Percentiles rank a stretch among this genome's conserved stretches.
Conservation (phyloP, 2,113 vertebrate genomes). For the Tympanuchus pallidicinctus region DNA sequence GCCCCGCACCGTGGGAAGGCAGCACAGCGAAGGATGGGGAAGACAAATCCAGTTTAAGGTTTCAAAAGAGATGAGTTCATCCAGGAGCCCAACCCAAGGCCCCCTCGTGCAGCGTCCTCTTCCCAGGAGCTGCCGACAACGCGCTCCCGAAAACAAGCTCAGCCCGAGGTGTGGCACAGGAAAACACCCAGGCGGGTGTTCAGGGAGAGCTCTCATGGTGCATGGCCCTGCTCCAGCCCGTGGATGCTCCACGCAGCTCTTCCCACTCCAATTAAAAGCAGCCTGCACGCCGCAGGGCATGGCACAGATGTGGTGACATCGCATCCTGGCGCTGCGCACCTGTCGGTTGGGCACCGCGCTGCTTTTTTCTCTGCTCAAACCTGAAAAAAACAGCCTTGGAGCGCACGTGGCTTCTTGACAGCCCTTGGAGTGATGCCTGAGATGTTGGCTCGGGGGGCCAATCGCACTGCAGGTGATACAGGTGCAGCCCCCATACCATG, state of each 20-base stretch:
- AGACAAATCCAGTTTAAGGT: neutral
- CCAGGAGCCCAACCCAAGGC: constrained; percentile 10
- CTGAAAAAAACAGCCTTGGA: neutral
- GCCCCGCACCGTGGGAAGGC: neutral
- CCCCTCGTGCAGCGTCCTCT: neutral
- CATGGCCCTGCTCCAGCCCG: neutral
- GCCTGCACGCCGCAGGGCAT: accelerated
- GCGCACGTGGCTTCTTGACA: neutral
- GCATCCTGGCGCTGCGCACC: neutral
- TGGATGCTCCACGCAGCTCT: neutral
- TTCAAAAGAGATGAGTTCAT: constrained; percentile 55
- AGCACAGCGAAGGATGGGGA: accelerated
- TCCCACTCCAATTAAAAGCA: neutral
- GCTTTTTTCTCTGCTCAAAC: neutral
- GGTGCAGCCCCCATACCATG: neutral
- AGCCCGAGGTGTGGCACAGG: neutral
- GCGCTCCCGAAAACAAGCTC: neutral
- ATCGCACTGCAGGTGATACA: accelerated
- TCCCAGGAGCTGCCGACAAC: constrained; percentile 7
- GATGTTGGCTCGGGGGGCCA: neutral
- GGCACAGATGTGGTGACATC: accelerated
- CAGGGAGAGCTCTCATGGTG: neutral
- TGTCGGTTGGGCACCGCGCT: neutral
- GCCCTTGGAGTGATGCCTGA: accelerated
- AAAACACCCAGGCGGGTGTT: neutral